Evolutionary conservation across 2,113 vertebrate genomes (phyloP).

Genomic region (Bambusicola thoracicus): DNA sequence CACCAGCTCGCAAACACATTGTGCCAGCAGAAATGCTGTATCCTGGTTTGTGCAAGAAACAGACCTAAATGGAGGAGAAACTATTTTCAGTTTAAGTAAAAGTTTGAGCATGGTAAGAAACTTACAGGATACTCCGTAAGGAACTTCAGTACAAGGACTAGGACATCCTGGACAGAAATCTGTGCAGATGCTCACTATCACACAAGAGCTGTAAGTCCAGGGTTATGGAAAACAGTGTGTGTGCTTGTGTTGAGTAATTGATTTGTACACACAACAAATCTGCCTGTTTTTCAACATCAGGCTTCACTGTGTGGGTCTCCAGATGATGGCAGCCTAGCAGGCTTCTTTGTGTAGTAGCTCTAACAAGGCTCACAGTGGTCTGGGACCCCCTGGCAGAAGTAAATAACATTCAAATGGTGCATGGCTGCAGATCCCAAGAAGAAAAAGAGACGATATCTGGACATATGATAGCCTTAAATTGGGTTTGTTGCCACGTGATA

Average conservation of each 20-base stretch:
- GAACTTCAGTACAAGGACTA: background rate
- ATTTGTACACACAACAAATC: background rate
- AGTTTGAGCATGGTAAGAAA: background rate
- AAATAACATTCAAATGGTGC: background rate
- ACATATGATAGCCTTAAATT: background rate
- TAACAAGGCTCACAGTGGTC: background rate
- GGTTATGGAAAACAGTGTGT: background rate
- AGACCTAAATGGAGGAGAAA: background rate
- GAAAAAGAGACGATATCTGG: background rate
- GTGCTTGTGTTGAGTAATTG: background rate
- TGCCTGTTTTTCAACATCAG: background rate
- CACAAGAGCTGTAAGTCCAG: background rate
- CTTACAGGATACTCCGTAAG: background rate
- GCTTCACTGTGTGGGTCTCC: background rate
- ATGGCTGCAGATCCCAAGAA: background rate
- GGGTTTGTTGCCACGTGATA: background rate
- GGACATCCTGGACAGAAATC: background rate
- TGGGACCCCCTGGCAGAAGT: background rate
- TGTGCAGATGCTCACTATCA: background rate
- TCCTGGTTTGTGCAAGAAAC: background rate
- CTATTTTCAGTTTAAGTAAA: background rate
- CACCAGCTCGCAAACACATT: background rate
- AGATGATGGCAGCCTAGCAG: background rate
- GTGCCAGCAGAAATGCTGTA: background rate
- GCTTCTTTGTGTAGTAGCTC: background rate